Base-by-base conservation (phyloP, 1,140 invertebrate species). In the Idris sp. region DNA sequence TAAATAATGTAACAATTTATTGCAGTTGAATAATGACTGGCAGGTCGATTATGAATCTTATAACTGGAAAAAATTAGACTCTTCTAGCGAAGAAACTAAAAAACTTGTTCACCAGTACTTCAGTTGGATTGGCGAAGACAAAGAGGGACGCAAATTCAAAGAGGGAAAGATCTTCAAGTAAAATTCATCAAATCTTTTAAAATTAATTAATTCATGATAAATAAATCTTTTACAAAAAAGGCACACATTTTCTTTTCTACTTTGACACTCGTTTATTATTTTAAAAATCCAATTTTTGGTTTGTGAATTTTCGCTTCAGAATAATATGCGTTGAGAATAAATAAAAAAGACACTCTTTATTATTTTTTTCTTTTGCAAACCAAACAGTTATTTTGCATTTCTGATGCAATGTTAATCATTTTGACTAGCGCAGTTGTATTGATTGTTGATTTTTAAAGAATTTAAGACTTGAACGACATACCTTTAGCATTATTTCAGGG, bases 151-250 rank as follows among this genome's bases (percentile, higher is more conserved):
- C 79, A 92, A 94, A 85, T 98, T 99, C 90, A 98, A 98, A 87
- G 95, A 99, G 90, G 98, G 98, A 87, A 99, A 99, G 90, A 97
- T 99, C 85, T 99, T 99, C 91, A 99, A 99, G 91, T 99, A 94
- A 95, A 88, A 72, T 71, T 65, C 56, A 31, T 74, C 65, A 71
- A 44, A 49, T 46, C 31, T 59, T 68, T 49, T 54, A 64, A 74
- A 74, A 76, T 48, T 68, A 77, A 72, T n/a, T n/a, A n/a, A 71
- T 78, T 64, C 59, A 67, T 75, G 56, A 54, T 77, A 77, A 77
- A 64, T 61, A 74, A 74, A 77, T 46, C 64, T 73, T 49, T 68
- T 35, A 68, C 56, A 58, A 69, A 56, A 61, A 36, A 62, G 14
- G 16, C 2, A 38, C 26, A 53, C 30, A 61, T 58, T 49, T 49